Evolutionary conservation across 2,113 vertebrate species (phyloP).

Genomic region (Vidua chalybeata): DNA sequence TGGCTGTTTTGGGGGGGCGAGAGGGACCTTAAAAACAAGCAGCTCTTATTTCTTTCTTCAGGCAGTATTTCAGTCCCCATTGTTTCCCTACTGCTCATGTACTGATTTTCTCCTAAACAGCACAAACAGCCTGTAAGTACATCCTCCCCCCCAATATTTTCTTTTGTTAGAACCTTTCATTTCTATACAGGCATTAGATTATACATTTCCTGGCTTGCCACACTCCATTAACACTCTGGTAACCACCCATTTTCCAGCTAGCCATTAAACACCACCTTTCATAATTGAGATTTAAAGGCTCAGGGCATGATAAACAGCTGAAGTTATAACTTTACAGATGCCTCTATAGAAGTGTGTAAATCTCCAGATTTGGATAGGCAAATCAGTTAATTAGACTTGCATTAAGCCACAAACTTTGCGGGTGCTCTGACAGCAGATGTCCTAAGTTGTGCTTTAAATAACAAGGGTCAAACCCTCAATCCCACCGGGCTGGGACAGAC

Average conservation of each 20-base stretch:
- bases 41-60: conserved; percentile 47
- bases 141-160: not conserved
- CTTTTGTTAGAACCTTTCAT: conserved; percentile 38
- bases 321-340: conserved; percentile 65
- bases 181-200: conserved; percentile 28
- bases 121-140: conserved; percentile 48
- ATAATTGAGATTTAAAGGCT: conserved; percentile 73
- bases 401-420: conserved; percentile 36
- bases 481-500: not conserved
- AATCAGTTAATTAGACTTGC: conserved; percentile 40
- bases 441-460: conserved; percentile 5
- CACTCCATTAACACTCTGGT: not conserved
- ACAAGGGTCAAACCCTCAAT: not conserved
- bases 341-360: conserved; percentile 25
- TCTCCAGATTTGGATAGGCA: conserved; percentile 33
- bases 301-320: conserved; percentile 42
- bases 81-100: conserved; percentile 40
- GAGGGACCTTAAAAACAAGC: not conserved
- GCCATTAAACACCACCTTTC: conserved; percentile 61
- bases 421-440: conserved; percentile 17
- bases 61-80: conserved; percentile 51
- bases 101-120: conserved; percentile 58
- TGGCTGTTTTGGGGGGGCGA: not conserved
- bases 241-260: conserved; percentile 31
- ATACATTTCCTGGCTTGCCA: conserved; percentile 15